phyloP scores from a whole-genome alignment of 2,888 invertebrate species.

The Coronaproctus castanopsis region DNA sequence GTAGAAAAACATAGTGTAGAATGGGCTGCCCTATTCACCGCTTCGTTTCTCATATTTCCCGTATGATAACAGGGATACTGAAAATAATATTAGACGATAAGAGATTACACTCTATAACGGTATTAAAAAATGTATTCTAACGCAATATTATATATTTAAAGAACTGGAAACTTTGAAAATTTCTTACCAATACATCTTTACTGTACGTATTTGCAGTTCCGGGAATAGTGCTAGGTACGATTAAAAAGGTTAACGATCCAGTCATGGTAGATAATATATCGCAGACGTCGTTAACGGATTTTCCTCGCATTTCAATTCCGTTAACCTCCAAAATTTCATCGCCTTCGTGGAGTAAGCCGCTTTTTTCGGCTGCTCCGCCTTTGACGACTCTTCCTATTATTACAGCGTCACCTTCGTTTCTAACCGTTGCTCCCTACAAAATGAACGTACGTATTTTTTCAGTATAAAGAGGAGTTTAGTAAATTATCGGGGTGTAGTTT shows the following conservation, averaged over 20 bases:
- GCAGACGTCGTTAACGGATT: constrained; percentile 93
- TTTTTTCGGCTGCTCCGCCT: constrained; percentile 92
- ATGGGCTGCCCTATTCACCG: too few species aligned
- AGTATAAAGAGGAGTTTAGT: too few species aligned
- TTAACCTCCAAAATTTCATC: constrained; percentile 94
- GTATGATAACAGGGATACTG: too few species aligned
- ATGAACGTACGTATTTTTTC: too few species aligned
- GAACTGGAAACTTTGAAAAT: too few species aligned
- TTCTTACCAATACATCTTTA: constrained; percentile 11
- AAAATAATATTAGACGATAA: too few species aligned
- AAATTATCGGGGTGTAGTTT: too few species aligned
- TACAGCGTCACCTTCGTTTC: constrained; percentile 88
- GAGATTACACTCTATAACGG: too few species aligned
- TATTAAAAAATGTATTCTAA: too few species aligned
- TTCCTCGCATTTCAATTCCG: constrained; percentile 85
- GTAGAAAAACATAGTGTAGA: too few species aligned
- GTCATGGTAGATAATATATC: constrained; percentile 82
- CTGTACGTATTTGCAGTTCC: constrained; percentile 9
- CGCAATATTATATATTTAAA: too few species aligned
- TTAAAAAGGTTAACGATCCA: constrained; percentile 73
- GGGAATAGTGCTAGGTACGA: constrained; percentile 47
- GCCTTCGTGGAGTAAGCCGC: constrained; percentile 82
- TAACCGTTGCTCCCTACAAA: constrained; percentile 37
- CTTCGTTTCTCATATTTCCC: too few species aligned
- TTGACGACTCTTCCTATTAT: constrained; percentile 89